Base-by-base conservation (phyloP, 2,888 invertebrate genomes). In the Zaprionus lineosus region DNA sequence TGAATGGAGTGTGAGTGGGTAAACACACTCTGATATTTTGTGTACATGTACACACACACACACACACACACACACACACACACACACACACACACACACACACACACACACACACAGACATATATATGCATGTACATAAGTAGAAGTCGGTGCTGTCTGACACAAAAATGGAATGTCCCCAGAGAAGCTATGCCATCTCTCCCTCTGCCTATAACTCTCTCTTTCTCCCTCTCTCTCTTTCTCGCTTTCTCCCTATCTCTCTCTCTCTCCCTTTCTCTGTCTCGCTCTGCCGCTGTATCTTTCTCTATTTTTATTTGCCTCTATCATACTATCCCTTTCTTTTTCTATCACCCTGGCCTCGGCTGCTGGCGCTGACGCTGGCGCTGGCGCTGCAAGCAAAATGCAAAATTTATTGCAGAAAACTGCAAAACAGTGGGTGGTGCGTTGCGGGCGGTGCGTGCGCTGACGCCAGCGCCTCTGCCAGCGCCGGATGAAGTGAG, bases 341-440 rank as follows among this genome's bases (percentile, higher is more conserved):
- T n/a, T n/a, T n/a, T n/a, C n/a, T n/a, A n/a, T n/a, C n/a, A n/a
- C n/a, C n/a, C n/a, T n/a, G n/a, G n/a, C n/a, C n/a, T n/a, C n/a
- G n/a, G n/a, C n/a, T n/a, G n/a, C n/a, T n/a, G n/a, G n/a, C n/a
- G n/a, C n/a, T n/a, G n/a, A n/a, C n/a, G n/a, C n/a, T n/a, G n/a
- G n/a, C n/a, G 21, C 21, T 72, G 72, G 33, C 60, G 68, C 77
- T 66, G 77, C 74, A 64, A 69, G 76, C 69, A 72, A 83, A 79
- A 79, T 83, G 84, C 76, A 74, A 79, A 79, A 79, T 79, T 79
- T 79, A 79, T 83, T 79, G 74, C 78, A 65, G 53, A 82, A 83
- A 83, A 79, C 83, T 81, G 58, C 81, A 76, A 64, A 60, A 59
- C 73, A 64, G 68, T 46, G 59, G 59, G 67, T 26, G 72, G 41